Conservation (phyloP, 2,113 vertebrate genomes). For the Boleophthalmus pectinirostris region DNA sequence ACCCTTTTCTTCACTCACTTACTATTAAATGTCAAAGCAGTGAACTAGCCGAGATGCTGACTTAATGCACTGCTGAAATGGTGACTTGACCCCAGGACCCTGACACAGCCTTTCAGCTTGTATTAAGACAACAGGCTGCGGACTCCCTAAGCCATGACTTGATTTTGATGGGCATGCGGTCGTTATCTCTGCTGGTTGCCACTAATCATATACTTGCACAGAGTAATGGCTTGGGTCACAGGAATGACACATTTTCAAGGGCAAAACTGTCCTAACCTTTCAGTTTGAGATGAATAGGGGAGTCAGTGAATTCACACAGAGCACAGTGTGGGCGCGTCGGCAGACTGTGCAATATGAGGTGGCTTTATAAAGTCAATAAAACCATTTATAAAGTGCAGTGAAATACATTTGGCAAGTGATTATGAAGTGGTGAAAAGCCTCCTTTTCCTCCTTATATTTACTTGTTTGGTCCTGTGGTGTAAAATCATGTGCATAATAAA, state of each 20-base stretch:
- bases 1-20: constrained; percentile 59
- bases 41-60: constrained; percentile 58
- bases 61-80: constrained; percentile 68
- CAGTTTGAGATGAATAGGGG: constrained; percentile 35
- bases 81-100: constrained; percentile 66
- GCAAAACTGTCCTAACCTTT: constrained; percentile 42
- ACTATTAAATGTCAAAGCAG: constrained; percentile 73
- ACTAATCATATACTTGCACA: constrained; percentile 51
- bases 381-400: constrained; percentile 21
- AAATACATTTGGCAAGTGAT: constrained; percentile 15
- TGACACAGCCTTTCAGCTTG: constrained; percentile 66
- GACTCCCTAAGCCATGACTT: constrained; percentile 52
- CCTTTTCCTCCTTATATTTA: background rate
- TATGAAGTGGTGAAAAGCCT: background rate
- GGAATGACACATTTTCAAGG: constrained; percentile 57
- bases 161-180: constrained; percentile 71
- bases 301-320: constrained; percentile 6
- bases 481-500: background rate
- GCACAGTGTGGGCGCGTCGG: constrained; percentile 7
- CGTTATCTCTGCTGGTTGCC: constrained; percentile 63
- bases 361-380: constrained; percentile 4
- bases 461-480: background rate
- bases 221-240: constrained; percentile 54
- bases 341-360: constrained; percentile 14
- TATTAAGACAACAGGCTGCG: constrained; percentile 60